Evolutionary conservation across 1,140 invertebrate species (phyloP).

Genomic region (Drosophila athabasca): DNA sequence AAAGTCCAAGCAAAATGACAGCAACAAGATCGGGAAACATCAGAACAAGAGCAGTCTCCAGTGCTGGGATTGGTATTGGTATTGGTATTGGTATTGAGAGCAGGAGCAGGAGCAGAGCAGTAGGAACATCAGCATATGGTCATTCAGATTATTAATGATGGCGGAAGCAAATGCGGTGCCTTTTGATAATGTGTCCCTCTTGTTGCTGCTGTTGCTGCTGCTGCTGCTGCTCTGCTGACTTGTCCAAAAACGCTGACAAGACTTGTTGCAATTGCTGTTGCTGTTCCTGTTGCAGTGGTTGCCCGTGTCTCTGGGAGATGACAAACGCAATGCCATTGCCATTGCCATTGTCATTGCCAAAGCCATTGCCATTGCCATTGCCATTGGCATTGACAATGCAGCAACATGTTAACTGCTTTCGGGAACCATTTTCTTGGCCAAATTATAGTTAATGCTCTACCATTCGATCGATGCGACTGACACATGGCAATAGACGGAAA

Average conservation of each 20-base stretch:
- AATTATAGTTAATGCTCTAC: conserved; percentile 33
- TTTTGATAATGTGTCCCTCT: conserved; percentile 63
- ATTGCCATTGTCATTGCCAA: conserved; percentile 6
- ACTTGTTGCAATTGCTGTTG: conserved; percentile 32
- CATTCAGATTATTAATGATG: conserved; percentile 77
- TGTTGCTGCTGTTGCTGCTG: conserved; percentile 23
- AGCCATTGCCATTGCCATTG: conserved; percentile 14
- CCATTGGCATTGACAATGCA: conserved; percentile 23
- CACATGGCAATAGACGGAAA: conserved; percentile 46
- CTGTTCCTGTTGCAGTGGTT: conserved; percentile 29
- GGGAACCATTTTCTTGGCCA: no score
- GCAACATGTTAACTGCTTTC: conserved; percentile 5
- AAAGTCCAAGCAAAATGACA: conserved; percentile 77
- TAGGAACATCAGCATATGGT: conserved; percentile 55
- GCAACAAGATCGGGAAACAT: conserved; percentile 72
- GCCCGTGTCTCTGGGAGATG: conserved; percentile 58
- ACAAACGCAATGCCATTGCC: conserved; percentile 67
- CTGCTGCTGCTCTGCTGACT: conserved; percentile 17
- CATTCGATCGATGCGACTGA: conserved; percentile 6
- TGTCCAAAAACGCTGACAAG: conserved; percentile 47
- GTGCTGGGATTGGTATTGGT: conserved; percentile 4
- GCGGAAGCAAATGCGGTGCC: conserved; percentile 69
- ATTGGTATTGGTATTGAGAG: conserved; percentile 5
- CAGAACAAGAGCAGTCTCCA: conserved; percentile 67
- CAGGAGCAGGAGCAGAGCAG: conserved; percentile 10